phyloP scores from a whole-genome alignment of 1,140 invertebrate genomes.

The Euglossa dilemma region DNA sequence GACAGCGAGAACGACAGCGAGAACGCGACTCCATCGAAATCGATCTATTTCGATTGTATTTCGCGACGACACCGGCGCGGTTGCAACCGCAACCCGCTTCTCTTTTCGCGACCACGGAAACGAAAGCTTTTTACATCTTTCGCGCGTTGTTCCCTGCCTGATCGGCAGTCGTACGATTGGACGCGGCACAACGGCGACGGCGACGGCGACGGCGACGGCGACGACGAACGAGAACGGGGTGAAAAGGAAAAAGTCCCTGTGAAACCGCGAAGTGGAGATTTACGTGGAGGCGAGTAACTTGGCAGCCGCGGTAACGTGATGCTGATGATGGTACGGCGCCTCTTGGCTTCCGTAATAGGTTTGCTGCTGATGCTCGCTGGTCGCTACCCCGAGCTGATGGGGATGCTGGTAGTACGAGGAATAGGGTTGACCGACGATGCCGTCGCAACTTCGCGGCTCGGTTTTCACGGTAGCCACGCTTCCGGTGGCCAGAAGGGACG shows the following conservation, averaged over 20 bases:
- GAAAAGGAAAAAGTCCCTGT: too few relatives aligned
- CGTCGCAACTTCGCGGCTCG: conserved; percentile 80
- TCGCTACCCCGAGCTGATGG: conserved; percentile 76
- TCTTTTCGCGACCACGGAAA: not conserved
- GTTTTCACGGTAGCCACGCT: conserved; percentile 79
- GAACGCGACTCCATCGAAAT: not conserved
- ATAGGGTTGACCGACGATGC: conserved; percentile 78
- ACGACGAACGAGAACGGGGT: not conserved
- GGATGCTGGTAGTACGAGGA: conserved; percentile 81
- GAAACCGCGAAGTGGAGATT: conserved; percentile 18
- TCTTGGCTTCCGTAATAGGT: conserved; percentile 79
- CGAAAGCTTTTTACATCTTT: too few relatives aligned
- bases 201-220: not conserved
- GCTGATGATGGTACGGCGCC: conserved; percentile 88
- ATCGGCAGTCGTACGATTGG: not conserved
- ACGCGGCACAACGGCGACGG: not conserved
- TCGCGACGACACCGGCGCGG: not conserved
- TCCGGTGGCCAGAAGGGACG: conserved; percentile 75
- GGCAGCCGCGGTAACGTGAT: conserved; percentile 90
- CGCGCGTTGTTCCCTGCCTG: too few relatives aligned
- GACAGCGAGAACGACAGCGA: not conserved
- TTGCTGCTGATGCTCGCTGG: conserved; percentile 78
- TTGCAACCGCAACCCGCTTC: not conserved
- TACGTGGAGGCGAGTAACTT: conserved; percentile 91
- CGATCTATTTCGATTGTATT: not conserved